A percentile compares a stretch with the other conserved stretches of the same genome.
phyloP scores from a whole-genome alignment of 2,113 vertebrate species.

The Todiramphus chloris region DNA sequence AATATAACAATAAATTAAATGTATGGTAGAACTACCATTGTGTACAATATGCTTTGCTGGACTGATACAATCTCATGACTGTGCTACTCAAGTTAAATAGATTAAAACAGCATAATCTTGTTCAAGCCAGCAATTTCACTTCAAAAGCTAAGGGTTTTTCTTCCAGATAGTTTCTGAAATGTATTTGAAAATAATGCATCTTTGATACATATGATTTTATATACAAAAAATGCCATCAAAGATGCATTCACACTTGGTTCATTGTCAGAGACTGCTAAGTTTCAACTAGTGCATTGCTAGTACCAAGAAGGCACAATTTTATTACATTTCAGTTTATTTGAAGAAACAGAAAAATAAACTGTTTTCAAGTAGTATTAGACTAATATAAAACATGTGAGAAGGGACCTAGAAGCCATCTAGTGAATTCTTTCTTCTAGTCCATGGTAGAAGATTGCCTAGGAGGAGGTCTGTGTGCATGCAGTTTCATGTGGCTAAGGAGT shows the following conservation, averaged over 20 bases:
- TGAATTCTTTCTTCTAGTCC: neutral
- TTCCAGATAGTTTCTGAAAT: slow-evolving; percentile 9
- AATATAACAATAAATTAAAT: neutral
- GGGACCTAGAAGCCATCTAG: neutral
- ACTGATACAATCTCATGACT: neutral
- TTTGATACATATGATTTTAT: no score
- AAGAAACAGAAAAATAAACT: neutral
- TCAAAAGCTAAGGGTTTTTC: slow-evolving; percentile 1
- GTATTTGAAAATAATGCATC: slow-evolving; percentile 1
- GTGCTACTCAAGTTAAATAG: neutral
- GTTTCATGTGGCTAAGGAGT: neutral
- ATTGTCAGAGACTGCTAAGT: neutral
- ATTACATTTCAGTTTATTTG: neutral
- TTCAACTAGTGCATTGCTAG: neutral
- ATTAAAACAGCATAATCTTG: neutral
- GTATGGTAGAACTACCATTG: neutral
- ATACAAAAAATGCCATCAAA: neutral
- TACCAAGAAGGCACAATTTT: neutral
- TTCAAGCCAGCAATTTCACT: neutral
- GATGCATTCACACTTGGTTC: neutral
- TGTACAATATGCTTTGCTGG: neutral
- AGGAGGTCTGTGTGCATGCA: neutral
- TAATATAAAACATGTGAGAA: neutral
- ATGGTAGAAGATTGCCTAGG: neutral
- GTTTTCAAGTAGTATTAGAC: neutral